Evolutionary conservation across 2,888 invertebrate genomes (phyloP).

Genomic region (Pristionchus exspectatus): DNA sequence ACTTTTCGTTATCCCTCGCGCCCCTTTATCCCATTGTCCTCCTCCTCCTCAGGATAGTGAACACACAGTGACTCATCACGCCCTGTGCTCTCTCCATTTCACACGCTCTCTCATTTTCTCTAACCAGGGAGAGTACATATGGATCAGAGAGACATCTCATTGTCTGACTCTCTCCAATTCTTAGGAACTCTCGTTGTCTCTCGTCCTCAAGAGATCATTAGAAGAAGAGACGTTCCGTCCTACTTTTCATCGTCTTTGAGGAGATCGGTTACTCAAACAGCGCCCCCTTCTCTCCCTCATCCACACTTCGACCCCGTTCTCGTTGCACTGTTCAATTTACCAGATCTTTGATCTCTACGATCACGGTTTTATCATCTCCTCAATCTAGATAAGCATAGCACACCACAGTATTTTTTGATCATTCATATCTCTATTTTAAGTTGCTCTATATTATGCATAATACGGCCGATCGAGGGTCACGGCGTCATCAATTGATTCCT

Average conservation of each 20-base stretch:
- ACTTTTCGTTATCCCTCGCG: background rate
- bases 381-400: too few relatives aligned
- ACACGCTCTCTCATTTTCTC: background rate
- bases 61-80: background rate
- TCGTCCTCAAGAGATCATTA: background rate
- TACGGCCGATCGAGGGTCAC: too few relatives aligned
- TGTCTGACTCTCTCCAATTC: background rate
- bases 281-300: background rate
- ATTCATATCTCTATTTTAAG: too few relatives aligned
- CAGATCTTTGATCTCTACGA: background rate
- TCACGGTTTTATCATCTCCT: too few relatives aligned
- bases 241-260: background rate
- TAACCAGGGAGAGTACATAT: background rate
- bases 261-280: conserved; percentile 26
- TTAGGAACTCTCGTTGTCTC: background rate
- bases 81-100: background rate
- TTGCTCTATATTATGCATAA: background rate
- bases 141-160: background rate
- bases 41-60: conserved; percentile 7
- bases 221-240: background rate
- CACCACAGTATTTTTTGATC: too few relatives aligned
- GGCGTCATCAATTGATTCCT: too few relatives aligned
- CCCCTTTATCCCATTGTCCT: background rate
- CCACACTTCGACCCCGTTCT: background rate
- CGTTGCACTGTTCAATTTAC: background rate